Percentiles rank a stretch among this genome's conserved stretches.
Evolutionary conservation across 1,140 invertebrate genomes (phyloP).

Genomic region (Drosophila littoralis): DNA sequence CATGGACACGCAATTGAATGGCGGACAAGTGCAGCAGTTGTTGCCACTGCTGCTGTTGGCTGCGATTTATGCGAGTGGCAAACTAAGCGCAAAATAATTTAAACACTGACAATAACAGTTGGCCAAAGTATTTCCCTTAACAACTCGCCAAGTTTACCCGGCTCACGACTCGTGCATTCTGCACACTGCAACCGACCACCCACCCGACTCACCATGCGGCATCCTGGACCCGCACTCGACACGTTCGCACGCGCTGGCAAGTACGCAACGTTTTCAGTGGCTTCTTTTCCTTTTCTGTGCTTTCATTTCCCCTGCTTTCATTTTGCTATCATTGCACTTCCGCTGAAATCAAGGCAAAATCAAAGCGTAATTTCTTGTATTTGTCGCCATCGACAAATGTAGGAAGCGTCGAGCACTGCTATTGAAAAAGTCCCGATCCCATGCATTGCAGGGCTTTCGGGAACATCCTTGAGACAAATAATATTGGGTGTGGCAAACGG

Average conservation of each 20-base stretch:
- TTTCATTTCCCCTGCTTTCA: conserved; percentile 18
- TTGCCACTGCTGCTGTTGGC: conserved; percentile 20
- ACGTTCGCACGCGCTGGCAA: conserved; percentile 69
- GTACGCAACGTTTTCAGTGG: conserved; percentile 35
- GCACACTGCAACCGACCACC: conserved; percentile 1
- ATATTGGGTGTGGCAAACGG: conserved; percentile 15
- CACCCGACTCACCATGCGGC: not conserved
- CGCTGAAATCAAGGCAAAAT: conserved; percentile 61
- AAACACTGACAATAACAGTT: conserved; percentile 81
- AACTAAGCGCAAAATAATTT: conserved; percentile 81
- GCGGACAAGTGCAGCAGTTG: conserved; percentile 39
- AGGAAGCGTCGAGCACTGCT: conserved; percentile 35
- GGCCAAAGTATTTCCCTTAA: conserved; percentile 67
- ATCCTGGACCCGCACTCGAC: conserved; percentile 55
- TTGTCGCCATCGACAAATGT: conserved; percentile 48
- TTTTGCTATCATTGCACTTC: conserved; percentile 75
- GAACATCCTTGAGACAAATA: conserved; percentile 11
- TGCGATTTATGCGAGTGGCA: conserved; percentile 77
- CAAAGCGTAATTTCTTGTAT: conserved; percentile 78
- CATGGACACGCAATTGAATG: conserved; percentile 36
- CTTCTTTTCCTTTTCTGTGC: conserved; percentile 18
- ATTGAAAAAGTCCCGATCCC: conserved; percentile 42
- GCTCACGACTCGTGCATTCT: not conserved
- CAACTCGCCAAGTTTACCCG: conserved; percentile 52
- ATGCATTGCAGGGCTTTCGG: conserved; percentile 13